A percentile compares a stretch with the other conserved stretches of the same genome.
Evolutionary conservation across 2,113 vertebrate species (phyloP).

Genomic region (Callocephalon fimbriatum): DNA sequence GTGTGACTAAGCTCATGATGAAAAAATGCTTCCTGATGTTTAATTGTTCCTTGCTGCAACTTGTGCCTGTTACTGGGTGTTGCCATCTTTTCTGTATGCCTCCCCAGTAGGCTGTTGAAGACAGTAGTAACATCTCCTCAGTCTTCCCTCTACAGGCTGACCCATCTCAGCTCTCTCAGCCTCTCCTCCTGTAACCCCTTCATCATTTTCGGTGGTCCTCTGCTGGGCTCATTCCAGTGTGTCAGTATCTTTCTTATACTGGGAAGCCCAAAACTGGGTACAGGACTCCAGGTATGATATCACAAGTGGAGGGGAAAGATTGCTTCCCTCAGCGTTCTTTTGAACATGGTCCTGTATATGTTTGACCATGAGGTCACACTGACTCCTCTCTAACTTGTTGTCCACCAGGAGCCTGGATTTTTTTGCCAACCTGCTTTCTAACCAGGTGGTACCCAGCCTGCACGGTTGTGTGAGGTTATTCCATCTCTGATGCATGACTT

Average conservation of each 20-base stretch:
- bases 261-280: background rate
- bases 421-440: background rate
- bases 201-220: background rate
- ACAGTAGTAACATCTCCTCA: background rate
- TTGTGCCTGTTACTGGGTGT: background rate
- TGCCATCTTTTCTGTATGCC: background rate
- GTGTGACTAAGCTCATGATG: background rate
- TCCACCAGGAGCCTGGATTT: background rate
- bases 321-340: accelerated
- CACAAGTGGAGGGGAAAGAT: background rate
- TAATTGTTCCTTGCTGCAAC: background rate
- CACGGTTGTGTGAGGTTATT: background rate
- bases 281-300: background rate
- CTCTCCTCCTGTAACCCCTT: background rate
- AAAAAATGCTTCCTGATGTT: background rate
- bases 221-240: background rate
- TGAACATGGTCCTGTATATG: accelerated
- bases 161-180: background rate
- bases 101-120: background rate
- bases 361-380: background rate
- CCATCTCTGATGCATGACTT: background rate
- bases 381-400: background rate
- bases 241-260: background rate
- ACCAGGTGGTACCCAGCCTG: background rate
- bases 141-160: background rate